Conservation (phyloP, 2,113 vertebrate genomes). For the Ammodytes marinus region DNA sequence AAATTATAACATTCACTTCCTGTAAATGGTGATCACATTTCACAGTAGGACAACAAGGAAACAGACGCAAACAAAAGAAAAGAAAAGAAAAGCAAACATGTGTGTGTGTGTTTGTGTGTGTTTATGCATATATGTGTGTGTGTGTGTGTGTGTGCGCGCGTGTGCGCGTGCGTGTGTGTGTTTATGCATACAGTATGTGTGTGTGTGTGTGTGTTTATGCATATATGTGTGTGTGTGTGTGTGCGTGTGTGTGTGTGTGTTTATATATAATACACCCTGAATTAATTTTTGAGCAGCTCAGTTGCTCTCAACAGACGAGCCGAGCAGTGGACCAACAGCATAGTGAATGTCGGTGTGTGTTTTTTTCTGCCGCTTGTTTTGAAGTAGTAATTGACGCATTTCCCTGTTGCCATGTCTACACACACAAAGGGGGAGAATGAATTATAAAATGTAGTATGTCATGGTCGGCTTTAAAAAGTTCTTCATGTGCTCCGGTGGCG, state of each 20-base stretch:
- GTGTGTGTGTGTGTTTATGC: not conserved
- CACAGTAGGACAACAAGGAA: no score
- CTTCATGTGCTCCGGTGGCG: not conserved
- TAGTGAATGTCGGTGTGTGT: not conserved
- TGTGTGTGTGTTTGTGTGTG: no score
- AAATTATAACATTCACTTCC: no score
- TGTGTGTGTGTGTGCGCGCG: no score
- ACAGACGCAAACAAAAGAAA: no score
- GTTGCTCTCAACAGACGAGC: slow-evolving; percentile 33
- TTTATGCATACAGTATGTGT: no score
- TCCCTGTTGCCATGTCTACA: slow-evolving; percentile 19
- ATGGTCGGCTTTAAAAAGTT: not conserved
- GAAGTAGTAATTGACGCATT: slow-evolving; percentile 18
- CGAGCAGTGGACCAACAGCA: not conserved
- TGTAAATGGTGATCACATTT: no score
- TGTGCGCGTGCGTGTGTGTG: no score
- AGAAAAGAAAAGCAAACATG: no score
- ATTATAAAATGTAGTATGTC: not conserved
- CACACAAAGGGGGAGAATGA: not conserved
- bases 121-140: no score
- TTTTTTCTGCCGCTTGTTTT: not conserved
- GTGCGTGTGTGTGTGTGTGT: slow-evolving; percentile 15
- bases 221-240: no score
- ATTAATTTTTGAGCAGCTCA: slow-evolving; percentile 56
- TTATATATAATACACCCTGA: not conserved